Evolutionary conservation across 2,797 vertebrate species (phyloP).

Genomic region (Limosa lapponica): DNA sequence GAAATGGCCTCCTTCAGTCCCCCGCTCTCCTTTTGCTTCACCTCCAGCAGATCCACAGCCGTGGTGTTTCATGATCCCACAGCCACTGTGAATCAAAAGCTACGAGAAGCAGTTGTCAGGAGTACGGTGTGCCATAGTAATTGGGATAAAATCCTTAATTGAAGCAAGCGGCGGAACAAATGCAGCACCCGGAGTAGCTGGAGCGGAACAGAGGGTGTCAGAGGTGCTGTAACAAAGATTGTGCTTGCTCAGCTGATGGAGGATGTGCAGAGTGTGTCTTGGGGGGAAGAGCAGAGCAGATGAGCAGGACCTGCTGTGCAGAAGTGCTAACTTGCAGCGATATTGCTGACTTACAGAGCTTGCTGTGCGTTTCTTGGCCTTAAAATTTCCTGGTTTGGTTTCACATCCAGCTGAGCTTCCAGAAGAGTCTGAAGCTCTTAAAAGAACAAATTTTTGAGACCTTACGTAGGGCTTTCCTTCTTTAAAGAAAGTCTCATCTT

Average conservation of each 20-base stretch:
- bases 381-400: neutral
- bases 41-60: neutral
- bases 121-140: rapidly evolving
- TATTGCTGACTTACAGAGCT: neutral
- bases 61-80: rapidly evolving
- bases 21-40: neutral
- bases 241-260: neutral
- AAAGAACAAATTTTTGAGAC: neutral
- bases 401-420: neutral
- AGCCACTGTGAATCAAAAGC: rapidly evolving
- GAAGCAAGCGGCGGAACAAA: neutral
- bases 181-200: neutral
- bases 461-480: rapidly evolving
- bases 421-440: neutral
- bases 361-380: rapidly evolving
- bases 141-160: neutral
- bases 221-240: neutral
- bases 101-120: neutral
- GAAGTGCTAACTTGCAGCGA: neutral
- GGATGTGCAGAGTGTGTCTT: neutral
- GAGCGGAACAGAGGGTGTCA: neutral
- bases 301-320: neutral
- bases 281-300: neutral
- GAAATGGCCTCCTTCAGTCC: neutral
- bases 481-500: neutral